Percentiles rank a stretch among this genome's conserved stretches.
Conservation (phyloP, 2,113 vertebrate genomes). For the Nothoprocta pentlandii region DNA sequence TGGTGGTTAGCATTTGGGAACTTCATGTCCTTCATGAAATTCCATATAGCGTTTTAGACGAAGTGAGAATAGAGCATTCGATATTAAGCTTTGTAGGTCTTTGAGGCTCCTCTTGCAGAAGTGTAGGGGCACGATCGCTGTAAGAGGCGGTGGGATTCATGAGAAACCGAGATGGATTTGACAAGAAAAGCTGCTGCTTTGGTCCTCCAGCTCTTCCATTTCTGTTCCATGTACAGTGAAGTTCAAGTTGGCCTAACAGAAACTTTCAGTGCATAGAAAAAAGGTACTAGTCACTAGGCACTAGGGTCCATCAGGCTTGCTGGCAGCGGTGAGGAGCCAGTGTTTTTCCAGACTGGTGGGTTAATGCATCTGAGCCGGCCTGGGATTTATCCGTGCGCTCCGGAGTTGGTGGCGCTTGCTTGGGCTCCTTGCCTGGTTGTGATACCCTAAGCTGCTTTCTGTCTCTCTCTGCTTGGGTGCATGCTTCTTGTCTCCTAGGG, state of each 20-base stretch:
- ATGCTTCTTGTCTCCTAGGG: not conserved
- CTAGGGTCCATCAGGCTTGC: too few species aligned
- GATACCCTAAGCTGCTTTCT: not conserved
- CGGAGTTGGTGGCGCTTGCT: not conserved
- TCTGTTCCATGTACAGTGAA: slow-evolving; percentile 17
- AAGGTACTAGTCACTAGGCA: not conserved
- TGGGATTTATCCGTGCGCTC: rapidly evolving
- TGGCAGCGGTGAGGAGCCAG: too few species aligned
- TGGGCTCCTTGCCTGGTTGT: not conserved
- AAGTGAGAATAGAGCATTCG: slow-evolving; percentile 5
- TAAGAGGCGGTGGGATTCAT: slow-evolving; percentile 2
- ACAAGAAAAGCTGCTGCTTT: slow-evolving; percentile 2
- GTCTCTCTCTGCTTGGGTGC: not conserved
- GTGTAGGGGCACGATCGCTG: not conserved
- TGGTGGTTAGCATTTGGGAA: not conserved
- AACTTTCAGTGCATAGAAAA: not conserved
- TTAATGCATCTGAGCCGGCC: rapidly evolving
- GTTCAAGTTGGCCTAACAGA: slow-evolving; percentile 17
- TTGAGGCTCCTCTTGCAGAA: not conserved
- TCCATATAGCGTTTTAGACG: not conserved
- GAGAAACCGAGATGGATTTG: slow-evolving; percentile 37
- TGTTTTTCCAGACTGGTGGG: rapidly evolving
- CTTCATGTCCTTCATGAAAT: not conserved
- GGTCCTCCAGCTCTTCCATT: slow-evolving; percentile 20
- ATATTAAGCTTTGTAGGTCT: not conserved